Percentiles rank a stretch among this genome's conserved stretches.
These are phyloP conservation scores for Coleophora flavipennella DNA, from an alignment of 2,888 invertebrate species.

Conservation along the genomic window DNA sequence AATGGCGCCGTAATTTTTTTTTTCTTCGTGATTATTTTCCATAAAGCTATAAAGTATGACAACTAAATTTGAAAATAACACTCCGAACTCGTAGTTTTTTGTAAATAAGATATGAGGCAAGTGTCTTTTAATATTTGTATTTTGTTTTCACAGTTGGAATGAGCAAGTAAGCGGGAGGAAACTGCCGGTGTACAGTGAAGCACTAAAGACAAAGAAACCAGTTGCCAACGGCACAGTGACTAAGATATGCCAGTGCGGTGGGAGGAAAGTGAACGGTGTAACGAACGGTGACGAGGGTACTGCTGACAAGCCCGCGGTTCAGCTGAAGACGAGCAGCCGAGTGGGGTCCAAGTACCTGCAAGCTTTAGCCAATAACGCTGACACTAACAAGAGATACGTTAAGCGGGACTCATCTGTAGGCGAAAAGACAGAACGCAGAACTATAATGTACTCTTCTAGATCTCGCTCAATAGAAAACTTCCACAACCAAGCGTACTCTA, in stretches of 20 bases:
- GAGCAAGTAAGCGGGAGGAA: slow-evolving; percentile 66
- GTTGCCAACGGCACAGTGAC: slow-evolving; percentile 54
- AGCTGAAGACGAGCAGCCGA: slow-evolving; percentile 55
- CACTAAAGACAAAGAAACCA: slow-evolving; percentile 68
- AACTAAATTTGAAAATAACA: too few relatives aligned
- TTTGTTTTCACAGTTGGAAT: slow-evolving; percentile 57
- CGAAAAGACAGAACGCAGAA: slow-evolving; percentile 44
- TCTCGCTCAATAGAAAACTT: slow-evolving; percentile 69
- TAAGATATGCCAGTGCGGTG: slow-evolving; percentile 59
- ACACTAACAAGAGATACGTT: slow-evolving; percentile 37
- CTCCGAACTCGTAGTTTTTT: too few relatives aligned
- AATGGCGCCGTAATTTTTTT: too few relatives aligned
- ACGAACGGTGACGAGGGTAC: slow-evolving; percentile 30
- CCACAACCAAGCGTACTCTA: slow-evolving; percentile 40
- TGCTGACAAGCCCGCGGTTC: slow-evolving; percentile 38
- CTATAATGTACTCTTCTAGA: slow-evolving; percentile 42
- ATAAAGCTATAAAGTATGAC: too few relatives aligned
- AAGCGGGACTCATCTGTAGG: slow-evolving; percentile 56
- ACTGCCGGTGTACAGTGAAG: slow-evolving; percentile 68
- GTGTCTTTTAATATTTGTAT: not conserved
- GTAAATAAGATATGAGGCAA: not conserved
- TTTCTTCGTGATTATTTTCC: too few relatives aligned
- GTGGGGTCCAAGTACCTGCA: slow-evolving; percentile 65
- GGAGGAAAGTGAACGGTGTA: slow-evolving; percentile 50
- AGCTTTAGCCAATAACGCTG: slow-evolving; percentile 49